A percentile compares a stretch with the other conserved stretches of the same genome.
These are phyloP conservation scores for Watsonalla cultraria DNA, from an alignment of 2,888 invertebrate genomes.

Conservation along the genomic window DNA sequence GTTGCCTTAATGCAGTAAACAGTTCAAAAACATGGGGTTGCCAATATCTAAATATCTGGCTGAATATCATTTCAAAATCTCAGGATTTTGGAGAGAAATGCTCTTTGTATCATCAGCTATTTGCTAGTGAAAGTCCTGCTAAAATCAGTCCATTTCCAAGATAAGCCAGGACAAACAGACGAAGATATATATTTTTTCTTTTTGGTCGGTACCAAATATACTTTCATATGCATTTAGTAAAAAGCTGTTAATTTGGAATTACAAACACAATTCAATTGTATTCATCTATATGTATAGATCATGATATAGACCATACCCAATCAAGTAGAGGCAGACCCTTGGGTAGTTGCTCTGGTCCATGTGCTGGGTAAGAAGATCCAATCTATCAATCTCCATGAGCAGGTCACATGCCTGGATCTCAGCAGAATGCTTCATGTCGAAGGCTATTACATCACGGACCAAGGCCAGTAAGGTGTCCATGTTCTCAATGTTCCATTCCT, in stretches of 20 bases:
- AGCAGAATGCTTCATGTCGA: slow-evolving; percentile 98
- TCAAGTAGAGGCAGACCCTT: slow-evolving; percentile 95
- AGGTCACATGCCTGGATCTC: slow-evolving; percentile 99
- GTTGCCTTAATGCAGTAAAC: no score
- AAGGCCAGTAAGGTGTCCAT: slow-evolving; percentile 84
- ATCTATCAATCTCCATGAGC: slow-evolving; percentile 96
- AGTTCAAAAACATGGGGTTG: neutral
- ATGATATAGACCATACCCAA: slow-evolving; percentile 55
- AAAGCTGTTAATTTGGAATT: no score
- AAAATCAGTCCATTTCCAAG: neutral
- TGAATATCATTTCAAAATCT: no score
- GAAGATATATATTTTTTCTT: no score
- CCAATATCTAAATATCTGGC: no score
- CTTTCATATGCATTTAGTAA: no score
- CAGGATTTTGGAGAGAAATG: no score
- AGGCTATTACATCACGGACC: slow-evolving; percentile 92
- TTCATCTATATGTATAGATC: neutral
- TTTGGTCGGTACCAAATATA: no score
- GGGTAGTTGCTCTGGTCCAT: slow-evolving; percentile 94
- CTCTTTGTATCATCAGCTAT: neutral
- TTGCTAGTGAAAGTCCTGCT: neutral
- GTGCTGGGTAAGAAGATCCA: slow-evolving; percentile 91
- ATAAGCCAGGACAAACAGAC: no score
- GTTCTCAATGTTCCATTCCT: slow-evolving; percentile 85
- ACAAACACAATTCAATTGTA: no score